Base-by-base conservation (phyloP, 2,797 vertebrate genomes). In the Falco cherrug region DNA sequence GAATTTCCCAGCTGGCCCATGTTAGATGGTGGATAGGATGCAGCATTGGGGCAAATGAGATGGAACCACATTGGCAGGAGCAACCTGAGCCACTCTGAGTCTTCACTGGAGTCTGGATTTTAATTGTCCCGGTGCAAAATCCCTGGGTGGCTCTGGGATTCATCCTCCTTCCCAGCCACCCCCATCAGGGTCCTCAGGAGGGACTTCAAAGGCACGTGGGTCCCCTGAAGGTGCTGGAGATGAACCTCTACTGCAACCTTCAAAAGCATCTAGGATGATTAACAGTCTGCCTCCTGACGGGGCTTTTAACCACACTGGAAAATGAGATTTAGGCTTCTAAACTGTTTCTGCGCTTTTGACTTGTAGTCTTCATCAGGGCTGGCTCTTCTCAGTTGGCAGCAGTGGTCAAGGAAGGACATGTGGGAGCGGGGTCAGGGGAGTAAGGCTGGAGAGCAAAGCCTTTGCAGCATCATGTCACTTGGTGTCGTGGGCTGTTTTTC, bases 401-500 rank as follows among this genome's bases (percentile, higher is more conserved):
- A 37, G 39, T 0, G 2, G 9, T 68, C 26, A 26, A 68, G 47
- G 51, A 33, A 45, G 43, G 59, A 35, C 12, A 16, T 0, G 3
- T 2, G 3, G n/a, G 54, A 87, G 33, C 0, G 2, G 37, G n/a
- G 11, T 65, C 54, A 33, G 39, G 6, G 37, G 26, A 76, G 24
- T 3, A 22, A 0, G 4, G 31, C 53, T 78, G 57, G 53, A n/a
- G 71, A 56, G n/a, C 0, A 1, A 16, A 6, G 21, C 22, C 26
- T 54, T 57, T 24, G 37, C 37, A 70, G 60, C 57, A 50, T 67
- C 12, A 0, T 39, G 37, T 47, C 28, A 11, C 45, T 69, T 53
- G 50, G 41, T 37, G 45, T 0, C 1, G 39, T 77, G 57, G 11
- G 61, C 51, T 77, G 35, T 3, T 81, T 77, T 59, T 63, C 79